Percentiles rank a stretch among this genome's conserved stretches.
These are phyloP conservation scores for Melanerpes aurifrons DNA, from an alignment of 2,113 vertebrate species.

Conservation along the genomic window DNA sequence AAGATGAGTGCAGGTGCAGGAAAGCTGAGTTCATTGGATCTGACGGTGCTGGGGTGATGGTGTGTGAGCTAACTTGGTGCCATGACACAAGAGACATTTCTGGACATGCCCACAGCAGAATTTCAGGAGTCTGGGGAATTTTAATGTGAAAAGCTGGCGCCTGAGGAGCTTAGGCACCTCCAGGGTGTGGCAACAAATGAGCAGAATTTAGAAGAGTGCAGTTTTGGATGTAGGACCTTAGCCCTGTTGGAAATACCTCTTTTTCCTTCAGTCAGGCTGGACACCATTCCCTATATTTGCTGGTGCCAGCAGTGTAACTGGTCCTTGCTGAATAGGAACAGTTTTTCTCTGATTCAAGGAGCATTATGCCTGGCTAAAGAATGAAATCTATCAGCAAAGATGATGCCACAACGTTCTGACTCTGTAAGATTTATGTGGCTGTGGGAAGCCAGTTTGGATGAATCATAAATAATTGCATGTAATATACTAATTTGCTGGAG, in stretches of 20 bases:
- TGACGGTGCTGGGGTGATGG: too few relatives aligned
- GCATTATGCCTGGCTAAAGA: not conserved
- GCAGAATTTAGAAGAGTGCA: not conserved
- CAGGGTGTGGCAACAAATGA: constrained; percentile 27
- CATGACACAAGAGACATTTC: constrained; percentile 7
- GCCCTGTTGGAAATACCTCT: not conserved
- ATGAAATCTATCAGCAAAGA: constrained; percentile 2
- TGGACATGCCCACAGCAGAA: constrained; percentile 43
- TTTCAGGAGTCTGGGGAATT: constrained; percentile 52
- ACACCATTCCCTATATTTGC: not conserved
- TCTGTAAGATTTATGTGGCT: not conserved
- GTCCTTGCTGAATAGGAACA: not conserved
- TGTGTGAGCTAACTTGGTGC: not conserved
- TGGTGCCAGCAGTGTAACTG: not conserved
- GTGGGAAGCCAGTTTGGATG: constrained; percentile 28
- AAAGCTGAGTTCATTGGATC: constrained; percentile 16
- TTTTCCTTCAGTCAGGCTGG: not conserved
- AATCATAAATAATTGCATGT: constrained; percentile 60
- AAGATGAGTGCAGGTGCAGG: constrained; percentile 11
- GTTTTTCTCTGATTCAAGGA: not conserved
- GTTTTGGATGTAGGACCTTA: not conserved
- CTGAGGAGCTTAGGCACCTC: not conserved
- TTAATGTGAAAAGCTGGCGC: constrained; percentile 43
- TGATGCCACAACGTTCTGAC: not conserved
- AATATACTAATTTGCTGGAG: constrained; percentile 18